phyloP scores from a whole-genome alignment of 1,140 invertebrate species.

The Heliconius congener region DNA sequence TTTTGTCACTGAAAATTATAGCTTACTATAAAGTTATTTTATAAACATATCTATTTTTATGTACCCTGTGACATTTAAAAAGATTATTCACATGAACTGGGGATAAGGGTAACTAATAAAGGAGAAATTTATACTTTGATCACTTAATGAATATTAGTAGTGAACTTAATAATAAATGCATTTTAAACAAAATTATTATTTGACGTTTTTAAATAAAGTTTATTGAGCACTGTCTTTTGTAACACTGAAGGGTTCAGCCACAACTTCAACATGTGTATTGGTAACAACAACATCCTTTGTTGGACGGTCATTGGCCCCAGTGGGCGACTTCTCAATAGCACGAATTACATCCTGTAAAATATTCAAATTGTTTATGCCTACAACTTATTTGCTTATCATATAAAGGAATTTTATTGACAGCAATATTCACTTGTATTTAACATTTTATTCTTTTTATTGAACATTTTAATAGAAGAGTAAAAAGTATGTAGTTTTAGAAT shows the following conservation, averaged over 20 bases:
- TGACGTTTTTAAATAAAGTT: slow-evolving; percentile 23
- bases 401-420: background rate
- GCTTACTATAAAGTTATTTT: slow-evolving; percentile 21
- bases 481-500: no score
- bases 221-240: slow-evolving; percentile 88
- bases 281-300: slow-evolving; percentile 90
- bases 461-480: background rate
- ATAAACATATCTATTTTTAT: slow-evolving; percentile 17
- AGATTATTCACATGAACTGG: background rate
- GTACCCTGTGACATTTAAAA: slow-evolving; percentile 22
- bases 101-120: background rate
- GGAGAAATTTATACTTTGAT: slow-evolving; percentile 6
- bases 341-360: slow-evolving; percentile 89
- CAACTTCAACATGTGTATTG: slow-evolving; percentile 86
- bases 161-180: slow-evolving; percentile 11
- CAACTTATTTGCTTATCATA: background rate
- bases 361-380: slow-evolving; percentile 23
- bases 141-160: background rate
- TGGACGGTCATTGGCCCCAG: slow-evolving; percentile 90
- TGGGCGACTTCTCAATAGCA: slow-evolving; percentile 90
- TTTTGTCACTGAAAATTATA: slow-evolving; percentile 16
- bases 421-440: background rate
- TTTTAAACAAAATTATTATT: slow-evolving; percentile 9
- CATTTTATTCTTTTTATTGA: background rate
- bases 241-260: slow-evolving; percentile 90